Evolutionary conservation across 1,140 invertebrate genomes (phyloP), one percentile per base, ranked within the genome.

Genomic region (Sycophaga agraensis): DNA sequence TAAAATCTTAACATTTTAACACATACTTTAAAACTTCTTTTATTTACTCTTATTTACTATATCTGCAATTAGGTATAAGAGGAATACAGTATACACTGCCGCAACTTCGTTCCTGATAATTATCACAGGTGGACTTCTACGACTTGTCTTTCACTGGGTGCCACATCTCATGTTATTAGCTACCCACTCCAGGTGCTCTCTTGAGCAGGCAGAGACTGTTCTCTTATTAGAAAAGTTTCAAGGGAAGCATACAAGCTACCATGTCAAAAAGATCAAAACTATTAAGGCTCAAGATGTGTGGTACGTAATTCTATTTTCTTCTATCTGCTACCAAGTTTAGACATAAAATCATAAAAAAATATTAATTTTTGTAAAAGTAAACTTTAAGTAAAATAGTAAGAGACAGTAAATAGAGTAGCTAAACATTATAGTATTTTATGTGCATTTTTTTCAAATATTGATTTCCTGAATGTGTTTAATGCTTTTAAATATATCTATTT

Each of bases 131-230:
- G 88, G 88, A 16, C 66, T 87, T 11, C 70, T 89, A 16, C 81
- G 88, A 51, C 77, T 90, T 48, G 68, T 89, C 50, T 87, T 89
- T 69, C 85, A 88, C 70, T 90, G 88, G 88, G 83, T 84, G 59
- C 88, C 88, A 8, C 83, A 83, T 60, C 80, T 84, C 70, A 85
- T 85, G 82, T 74, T 90, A 21, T 75, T 82, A n/a, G 77, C 82
- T 8, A 88, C 85, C 31, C 85, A 88, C 70, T 75, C 71, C 5
- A 76, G 70, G 48, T 88, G 86, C 69, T 67, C 82, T 7, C 73
- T 89, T 8, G 73, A 81, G 35, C 73, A 81, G 21, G 88, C 88
- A 5, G 78, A 85, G 6, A 84, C 82, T 55, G 82, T 89, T 51
- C 73, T 90, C 6, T 69, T 90, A 19, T 74, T 87, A 42, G 84